Conservation (phyloP, 2,797 vertebrate species). For the Galagoides demidoff region DNA sequence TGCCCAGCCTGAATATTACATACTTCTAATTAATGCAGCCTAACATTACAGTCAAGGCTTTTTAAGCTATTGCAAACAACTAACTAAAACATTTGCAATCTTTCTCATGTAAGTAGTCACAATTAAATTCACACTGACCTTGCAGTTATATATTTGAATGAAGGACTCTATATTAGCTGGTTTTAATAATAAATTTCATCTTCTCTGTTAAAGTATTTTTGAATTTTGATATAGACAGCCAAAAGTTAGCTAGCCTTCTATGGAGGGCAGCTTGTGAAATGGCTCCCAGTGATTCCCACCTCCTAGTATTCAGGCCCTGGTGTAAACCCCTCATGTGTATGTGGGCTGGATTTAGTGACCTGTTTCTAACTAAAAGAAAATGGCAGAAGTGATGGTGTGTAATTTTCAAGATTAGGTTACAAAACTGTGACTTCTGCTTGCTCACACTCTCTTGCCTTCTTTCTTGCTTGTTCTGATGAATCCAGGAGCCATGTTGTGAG, state of each 20-base stretch:
- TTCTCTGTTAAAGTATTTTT: conserved; percentile 32
- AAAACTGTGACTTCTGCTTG: neutral
- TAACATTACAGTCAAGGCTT: conserved; percentile 2
- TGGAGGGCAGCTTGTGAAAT: conserved; percentile 11
- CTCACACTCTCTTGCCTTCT: neutral
- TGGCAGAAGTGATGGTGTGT: neutral
- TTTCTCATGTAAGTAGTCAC: conserved; percentile 37
- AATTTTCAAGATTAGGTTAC: conserved; percentile 37
- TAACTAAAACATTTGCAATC: conserved; percentile 46
- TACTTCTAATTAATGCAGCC: conserved; percentile 31
- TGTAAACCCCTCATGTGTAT: neutral
- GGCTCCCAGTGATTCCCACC: neutral
- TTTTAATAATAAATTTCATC: neutral
- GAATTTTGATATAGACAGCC: neutral
- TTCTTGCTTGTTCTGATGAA: neutral
- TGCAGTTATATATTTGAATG: neutral
- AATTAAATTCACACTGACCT: conserved; percentile 34
- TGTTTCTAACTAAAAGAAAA: conserved; percentile 27
- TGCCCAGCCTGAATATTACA: neutral
- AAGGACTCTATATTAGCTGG: conserved; percentile 18
- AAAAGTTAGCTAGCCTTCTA: conserved; percentile 29
- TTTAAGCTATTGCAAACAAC: conserved; percentile 16
- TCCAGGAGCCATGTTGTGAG: neutral
- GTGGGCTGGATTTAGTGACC: neutral
- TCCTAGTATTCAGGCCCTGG: conserved; percentile 5